Evolutionary conservation across 2,797 vertebrate genomes (phyloP).

Genomic region (Macropus fuliginosus): DNA sequence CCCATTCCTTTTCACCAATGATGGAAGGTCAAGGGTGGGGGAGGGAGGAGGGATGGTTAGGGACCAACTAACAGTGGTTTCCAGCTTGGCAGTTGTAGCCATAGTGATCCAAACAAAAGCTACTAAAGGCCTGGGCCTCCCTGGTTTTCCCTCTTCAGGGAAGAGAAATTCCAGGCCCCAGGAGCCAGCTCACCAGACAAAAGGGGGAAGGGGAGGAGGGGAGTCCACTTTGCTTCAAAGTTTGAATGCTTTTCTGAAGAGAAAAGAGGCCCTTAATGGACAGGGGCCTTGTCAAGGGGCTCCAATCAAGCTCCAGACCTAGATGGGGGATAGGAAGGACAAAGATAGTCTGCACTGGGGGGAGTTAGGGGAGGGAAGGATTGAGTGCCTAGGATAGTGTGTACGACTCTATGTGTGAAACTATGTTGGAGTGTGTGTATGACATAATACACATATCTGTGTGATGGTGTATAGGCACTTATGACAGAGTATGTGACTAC

Average conservation of each 20-base stretch:
- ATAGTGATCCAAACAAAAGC: slow-evolving; percentile 85
- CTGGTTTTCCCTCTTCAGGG: slow-evolving; percentile 6
- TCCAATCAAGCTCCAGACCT: neutral
- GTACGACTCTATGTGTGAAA: neutral
- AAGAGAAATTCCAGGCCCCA: slow-evolving; percentile 76
- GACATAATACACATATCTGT: neutral
- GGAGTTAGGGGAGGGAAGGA: neutral
- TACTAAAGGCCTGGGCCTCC: neutral
- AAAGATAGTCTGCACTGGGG: neutral
- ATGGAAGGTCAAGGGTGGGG: neutral
- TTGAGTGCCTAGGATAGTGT: neutral
- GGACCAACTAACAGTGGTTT: neutral
- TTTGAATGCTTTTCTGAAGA: slow-evolving; percentile 6
- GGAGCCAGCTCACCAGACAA: slow-evolving; percentile 75
- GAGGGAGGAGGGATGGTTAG: neutral
- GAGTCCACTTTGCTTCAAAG: slow-evolving; percentile 55
- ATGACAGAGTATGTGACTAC: neutral
- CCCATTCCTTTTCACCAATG: neutral
- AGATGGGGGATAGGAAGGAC: neutral
- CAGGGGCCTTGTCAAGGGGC: neutral
- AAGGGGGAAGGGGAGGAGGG: slow-evolving; percentile 70
- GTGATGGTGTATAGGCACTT: neutral
- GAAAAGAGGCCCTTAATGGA: neutral
- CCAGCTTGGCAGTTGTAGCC: slow-evolving; percentile 78
- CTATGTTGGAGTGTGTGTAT: neutral